These are phyloP conservation scores for Probosciger aterrimus DNA, from an alignment of 2,113 vertebrate species.

Conservation along the genomic window DNA sequence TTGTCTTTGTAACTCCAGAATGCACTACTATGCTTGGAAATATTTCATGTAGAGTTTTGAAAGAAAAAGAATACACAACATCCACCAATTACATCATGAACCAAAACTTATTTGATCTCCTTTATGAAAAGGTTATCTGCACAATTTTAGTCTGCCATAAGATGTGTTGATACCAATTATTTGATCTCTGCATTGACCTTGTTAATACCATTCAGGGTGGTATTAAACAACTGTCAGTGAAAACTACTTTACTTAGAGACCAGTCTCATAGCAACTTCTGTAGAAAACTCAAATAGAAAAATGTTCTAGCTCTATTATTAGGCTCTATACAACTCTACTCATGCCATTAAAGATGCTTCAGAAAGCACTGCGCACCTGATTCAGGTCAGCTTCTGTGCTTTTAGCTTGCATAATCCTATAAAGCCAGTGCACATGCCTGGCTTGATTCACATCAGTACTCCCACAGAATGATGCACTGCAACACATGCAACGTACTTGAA, in stretches of 20 bases:
- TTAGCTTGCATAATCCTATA: not conserved
- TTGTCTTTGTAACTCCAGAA: not conserved
- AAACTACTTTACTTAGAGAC: not conserved
- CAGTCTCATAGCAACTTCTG: not conserved
- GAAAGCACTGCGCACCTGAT: not conserved
- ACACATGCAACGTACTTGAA: not conserved
- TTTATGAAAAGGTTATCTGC: not conserved
- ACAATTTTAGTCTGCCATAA: not conserved
- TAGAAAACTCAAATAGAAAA: not conserved
- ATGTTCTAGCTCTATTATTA: conserved; percentile 1
- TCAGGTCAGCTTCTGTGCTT: not conserved
- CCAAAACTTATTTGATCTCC: not conserved
- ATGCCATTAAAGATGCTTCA: not conserved
- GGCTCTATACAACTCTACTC: not conserved
- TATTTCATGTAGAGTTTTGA: not conserved
- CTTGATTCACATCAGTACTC: not conserved
- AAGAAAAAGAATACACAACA: not conserved
- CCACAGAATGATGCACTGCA: not conserved
- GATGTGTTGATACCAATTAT: not conserved
- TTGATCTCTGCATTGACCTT: not conserved
- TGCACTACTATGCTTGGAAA: not conserved
- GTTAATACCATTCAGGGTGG: not conserved
- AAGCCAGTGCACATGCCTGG: not conserved
- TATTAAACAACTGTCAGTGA: not conserved
- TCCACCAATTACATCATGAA: not conserved